Percentiles rank a stretch among this genome's conserved stretches.
phyloP scores from a whole-genome alignment of 2,797 vertebrate genomes.

The Chiroxiphia lanceolata region DNA sequence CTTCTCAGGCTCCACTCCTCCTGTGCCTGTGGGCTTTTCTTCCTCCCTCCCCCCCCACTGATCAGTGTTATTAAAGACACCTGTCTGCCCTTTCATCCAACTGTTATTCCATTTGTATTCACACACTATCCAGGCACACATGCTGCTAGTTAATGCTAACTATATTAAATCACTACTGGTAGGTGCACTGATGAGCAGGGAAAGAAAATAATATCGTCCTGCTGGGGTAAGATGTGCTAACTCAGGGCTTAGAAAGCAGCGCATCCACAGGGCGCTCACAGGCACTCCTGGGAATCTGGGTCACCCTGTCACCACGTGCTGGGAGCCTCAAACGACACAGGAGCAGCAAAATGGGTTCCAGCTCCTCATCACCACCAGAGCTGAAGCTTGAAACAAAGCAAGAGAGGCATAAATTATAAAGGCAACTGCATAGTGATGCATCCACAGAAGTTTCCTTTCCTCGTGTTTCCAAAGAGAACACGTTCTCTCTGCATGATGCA shows the following conservation, averaged over 20 bases:
- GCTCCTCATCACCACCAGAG: neutral
- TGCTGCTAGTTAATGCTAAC: neutral
- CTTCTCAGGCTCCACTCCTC: neutral
- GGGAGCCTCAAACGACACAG: neutral
- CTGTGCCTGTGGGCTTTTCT: neutral
- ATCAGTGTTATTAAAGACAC: slow-evolving; percentile 19
- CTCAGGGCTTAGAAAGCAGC: neutral
- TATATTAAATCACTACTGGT: neutral
- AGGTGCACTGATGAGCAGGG: neutral
- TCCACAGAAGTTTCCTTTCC: neutral
- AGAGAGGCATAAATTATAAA: slow-evolving; percentile 20
- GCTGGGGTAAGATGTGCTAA: neutral
- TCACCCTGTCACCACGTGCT: neutral
- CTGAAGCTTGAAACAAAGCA: neutral
- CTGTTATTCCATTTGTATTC: neutral
- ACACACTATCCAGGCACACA: neutral
- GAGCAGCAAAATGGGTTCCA: neutral
- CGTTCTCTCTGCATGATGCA: neutral
- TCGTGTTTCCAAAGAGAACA: neutral
- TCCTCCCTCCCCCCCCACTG: neutral
- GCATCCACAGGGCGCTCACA: neutral
- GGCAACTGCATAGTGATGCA: neutral
- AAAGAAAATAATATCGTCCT: neutral
- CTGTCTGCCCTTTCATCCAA: neutral
- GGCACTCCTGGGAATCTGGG: slow-evolving; percentile 11